Percentiles rank a stretch among this genome's conserved stretches.
Evolutionary conservation across 2,888 invertebrate species (phyloP).

Genomic region (Camptogramma bilineatum): DNA sequence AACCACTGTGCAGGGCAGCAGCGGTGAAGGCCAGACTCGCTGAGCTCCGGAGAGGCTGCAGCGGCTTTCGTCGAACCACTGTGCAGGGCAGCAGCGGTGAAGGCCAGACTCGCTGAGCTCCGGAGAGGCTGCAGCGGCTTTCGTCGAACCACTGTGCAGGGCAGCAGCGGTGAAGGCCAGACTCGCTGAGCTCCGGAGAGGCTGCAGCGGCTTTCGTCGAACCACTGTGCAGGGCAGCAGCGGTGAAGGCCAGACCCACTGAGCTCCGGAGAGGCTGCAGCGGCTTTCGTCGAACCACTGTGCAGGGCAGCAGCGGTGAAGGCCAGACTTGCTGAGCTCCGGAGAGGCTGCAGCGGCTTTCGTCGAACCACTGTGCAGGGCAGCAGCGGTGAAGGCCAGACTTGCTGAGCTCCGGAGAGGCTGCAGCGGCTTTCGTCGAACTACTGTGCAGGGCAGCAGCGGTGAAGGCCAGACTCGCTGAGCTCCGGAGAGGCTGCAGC

Average conservation of each 20-base stretch:
- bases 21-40: constrained; percentile 15
- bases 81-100: constrained; percentile 18
- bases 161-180: constrained; percentile 14
- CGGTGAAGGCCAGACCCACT: constrained; percentile 4
- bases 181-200: constrained; percentile 20
- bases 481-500: constrained; percentile 18
- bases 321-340: constrained; percentile 10
- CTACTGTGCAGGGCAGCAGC: background rate
- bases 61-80: background rate
- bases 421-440: constrained; percentile 8
- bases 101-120: constrained; percentile 22
- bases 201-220: constrained; percentile 15
- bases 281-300: background rate
- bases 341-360: constrained; percentile 12
- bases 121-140: constrained; percentile 32
- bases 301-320: constrained; percentile 2
- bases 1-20: constrained; percentile 14
- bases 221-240: constrained; percentile 10
- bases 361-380: constrained; percentile 5
- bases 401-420: constrained; percentile 16
- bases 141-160: constrained; percentile 14
- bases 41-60: constrained; percentile 28
- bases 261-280: constrained; percentile 21
- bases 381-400: background rate
- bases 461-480: background rate